Conservation (phyloP, 2,797 vertebrate species). For the Poecilia velifera region DNA sequence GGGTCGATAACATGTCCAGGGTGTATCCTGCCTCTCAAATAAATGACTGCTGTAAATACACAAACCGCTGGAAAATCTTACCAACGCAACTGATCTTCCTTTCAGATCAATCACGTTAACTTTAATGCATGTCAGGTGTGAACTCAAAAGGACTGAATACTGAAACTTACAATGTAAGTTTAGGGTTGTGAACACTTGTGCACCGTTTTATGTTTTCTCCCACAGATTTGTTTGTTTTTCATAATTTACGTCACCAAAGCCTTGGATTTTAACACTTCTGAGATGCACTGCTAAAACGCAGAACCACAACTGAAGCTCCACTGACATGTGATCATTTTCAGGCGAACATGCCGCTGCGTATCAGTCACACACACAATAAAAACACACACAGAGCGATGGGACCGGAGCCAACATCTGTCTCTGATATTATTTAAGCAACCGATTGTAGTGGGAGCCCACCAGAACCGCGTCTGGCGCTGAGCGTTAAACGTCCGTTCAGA, state of each 20-base stretch:
- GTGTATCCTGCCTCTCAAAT: not conserved
- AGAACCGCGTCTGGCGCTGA: constrained; percentile 70
- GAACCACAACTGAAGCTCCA: constrained; percentile 23
- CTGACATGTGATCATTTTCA: constrained; percentile 30
- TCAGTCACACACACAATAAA: constrained; percentile 39
- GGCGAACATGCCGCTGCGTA: constrained; percentile 45
- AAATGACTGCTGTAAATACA: not conserved
- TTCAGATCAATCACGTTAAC: not conserved
- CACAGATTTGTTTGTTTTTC: not conserved
- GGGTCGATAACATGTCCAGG: not conserved
- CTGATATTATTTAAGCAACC: constrained; percentile 81
- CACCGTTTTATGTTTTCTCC: not conserved
- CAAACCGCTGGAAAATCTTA: not conserved
- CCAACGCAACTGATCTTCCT: not conserved
- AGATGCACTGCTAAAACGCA: not conserved
- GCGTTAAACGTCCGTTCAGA: constrained; percentile 67
- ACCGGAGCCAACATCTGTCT: constrained; percentile 80
- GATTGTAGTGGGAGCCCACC: constrained; percentile 79
- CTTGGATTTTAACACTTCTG: constrained; percentile 1
- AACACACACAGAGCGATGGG: constrained; percentile 66
- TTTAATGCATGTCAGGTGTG: not conserved
- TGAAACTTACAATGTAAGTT: not conserved
- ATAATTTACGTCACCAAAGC: not conserved
- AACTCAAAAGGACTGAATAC: not conserved
- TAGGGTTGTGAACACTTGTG: not conserved